Evolutionary conservation across 2,797 vertebrate genomes (phyloP).

Genomic region (Tiaroga cobitis): DNA sequence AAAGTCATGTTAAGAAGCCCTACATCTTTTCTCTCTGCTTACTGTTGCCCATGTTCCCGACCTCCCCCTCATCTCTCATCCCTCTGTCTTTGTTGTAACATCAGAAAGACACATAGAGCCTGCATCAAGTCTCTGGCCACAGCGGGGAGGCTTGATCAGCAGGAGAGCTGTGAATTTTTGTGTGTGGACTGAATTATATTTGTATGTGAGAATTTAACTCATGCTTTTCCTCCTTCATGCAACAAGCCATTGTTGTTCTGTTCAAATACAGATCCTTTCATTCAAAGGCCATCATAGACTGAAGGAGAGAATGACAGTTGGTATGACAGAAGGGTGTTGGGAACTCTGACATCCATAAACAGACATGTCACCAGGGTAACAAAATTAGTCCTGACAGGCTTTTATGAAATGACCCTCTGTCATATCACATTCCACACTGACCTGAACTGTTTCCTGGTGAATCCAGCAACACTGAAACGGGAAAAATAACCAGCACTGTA

Average conservation of each 20-base stretch:
- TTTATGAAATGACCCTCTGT: slow-evolving; percentile 37
- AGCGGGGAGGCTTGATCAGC: slow-evolving; percentile 35
- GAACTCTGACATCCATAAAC: slow-evolving; percentile 26
- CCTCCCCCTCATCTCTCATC: slow-evolving; percentile 39
- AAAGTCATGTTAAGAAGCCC: not conserved
- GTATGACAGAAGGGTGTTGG: slow-evolving; percentile 38
- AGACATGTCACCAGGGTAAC: slow-evolving; percentile 20
- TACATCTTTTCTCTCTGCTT: slow-evolving; percentile 24
- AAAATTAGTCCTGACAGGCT: slow-evolving; percentile 28
- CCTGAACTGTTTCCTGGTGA: not conserved
- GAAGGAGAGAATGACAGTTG: slow-evolving; percentile 13
- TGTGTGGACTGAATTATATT: not conserved
- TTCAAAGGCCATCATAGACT: not conserved
- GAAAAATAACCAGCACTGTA: not conserved
- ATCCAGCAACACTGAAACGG: not conserved
- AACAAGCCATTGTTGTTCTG: not conserved
- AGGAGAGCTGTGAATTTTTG: slow-evolving; percentile 26
- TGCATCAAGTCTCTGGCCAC: slow-evolving; percentile 28
- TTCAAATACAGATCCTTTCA: slow-evolving; percentile 12
- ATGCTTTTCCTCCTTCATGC: not conserved
- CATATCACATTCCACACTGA: slow-evolving; percentile 29
- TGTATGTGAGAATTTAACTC: slow-evolving; percentile 11
- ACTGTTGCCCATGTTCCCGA: not conserved
- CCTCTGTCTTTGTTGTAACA: slow-evolving; percentile 39
- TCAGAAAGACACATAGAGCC: slow-evolving; percentile 39